Base-by-base conservation (phyloP, 2,797 vertebrate genomes). In the Eurystomus glaucurus region DNA sequence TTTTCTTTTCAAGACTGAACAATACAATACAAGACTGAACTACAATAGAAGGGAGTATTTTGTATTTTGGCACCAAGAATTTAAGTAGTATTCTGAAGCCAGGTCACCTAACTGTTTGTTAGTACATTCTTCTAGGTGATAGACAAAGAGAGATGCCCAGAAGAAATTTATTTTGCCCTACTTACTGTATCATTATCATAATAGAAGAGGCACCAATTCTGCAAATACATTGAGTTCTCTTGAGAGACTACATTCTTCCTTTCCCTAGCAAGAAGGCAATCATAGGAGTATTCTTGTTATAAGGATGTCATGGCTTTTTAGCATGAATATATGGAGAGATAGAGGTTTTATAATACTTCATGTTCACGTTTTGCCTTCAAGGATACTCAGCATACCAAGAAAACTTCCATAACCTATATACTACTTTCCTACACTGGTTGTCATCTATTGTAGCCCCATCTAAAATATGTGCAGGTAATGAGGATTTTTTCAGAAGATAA, bases 281-380 rank as follows among this genome's bases (percentile, higher is more conserved):
- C 6, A n/a, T 9, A 48, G 18, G 14, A 46, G 4, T 23, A 9
- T 22, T 29, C 5, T 41, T 31, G 5, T 33, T 50, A 14, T 7
- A 28, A 7, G 8, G 2, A 46, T 51, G 14, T 7, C 6, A 41
- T 35, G 17, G 2, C 1, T 72, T n/a, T 84, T 68, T 16, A 31
- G 2, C 15, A 52, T 7, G 8, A 66, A 48, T 29, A 11, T 18
- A 23, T 37, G 7, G 25, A 33, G 46, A 55, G 6, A 19, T 10
- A 28, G 3, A 25, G 8, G 19, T 50, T 58, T 80, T 62, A 52
- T 25, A 77, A 33, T 8, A 41, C 1, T 4, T 0, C 2, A 11
- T 39, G 6, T 29, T 62, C 41, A 62, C 4, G 15, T 52, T 83
- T 66, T 79, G 2, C 39, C 18, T 83, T 87, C 52, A 29, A 29